Base-by-base conservation (phyloP, 1,140 invertebrate genomes). In the Bombyx mori region DNA sequence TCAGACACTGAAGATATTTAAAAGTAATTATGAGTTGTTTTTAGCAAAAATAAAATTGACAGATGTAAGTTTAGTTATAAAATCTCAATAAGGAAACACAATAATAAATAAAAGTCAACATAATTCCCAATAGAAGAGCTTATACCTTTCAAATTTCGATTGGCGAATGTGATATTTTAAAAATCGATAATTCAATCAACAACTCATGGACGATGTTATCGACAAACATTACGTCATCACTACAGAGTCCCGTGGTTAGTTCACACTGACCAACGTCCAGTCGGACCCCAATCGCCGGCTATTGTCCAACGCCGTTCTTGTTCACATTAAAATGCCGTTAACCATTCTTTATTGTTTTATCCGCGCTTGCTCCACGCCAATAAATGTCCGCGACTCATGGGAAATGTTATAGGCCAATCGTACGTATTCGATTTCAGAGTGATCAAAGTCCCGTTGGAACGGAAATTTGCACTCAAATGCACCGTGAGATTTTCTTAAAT, bases 321-420 rank as follows among this genome's bases (percentile, higher is more conserved):
- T 82, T 79, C 79, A 76, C 79, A 86, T 86, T 83, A 85, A 83
- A 85, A 81, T 73, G 77, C 82, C 73, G 75, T 86, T 83, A 83
- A 83, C 72, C 79, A 75, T 84, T 82, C 82, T 86, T 86, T 85
- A 86, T 86, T 85, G 83, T 86, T 85, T 85, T 77, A 86, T 84
- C 71, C 71, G 70, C 69, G 71, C 65, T 69, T 66, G 63, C 57
- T 67, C 67, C 68, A 56, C 61, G 61, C 76, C 75, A 78, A 84
- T 81, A 82, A 81, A 80, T 79, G 78, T 76, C 73, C 74, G 67
- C 73, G 71, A 69, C 74, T 77, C 73, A 74, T 80, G 83, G 77
- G 77, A 83, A 79, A 79, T 69, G 74, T 74, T 76, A 74, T 66
- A 52, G 54, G 46, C 46, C 54, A 35, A 56, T 56, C 63, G 57